Base-by-base conservation (phyloP, 2,888 invertebrate species). In the Caenorhabditis sp. region DNA sequence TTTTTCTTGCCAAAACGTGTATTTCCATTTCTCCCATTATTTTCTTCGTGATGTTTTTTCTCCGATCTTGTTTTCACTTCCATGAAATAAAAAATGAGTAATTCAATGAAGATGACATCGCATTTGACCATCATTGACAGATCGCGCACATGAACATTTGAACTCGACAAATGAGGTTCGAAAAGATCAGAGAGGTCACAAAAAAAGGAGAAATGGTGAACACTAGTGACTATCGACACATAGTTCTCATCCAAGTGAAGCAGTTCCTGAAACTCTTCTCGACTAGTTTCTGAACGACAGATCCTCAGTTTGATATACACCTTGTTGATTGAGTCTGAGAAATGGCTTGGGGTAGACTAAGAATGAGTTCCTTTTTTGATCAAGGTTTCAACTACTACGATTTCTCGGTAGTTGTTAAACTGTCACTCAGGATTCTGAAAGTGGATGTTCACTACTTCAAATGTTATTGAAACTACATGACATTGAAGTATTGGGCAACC, bases 1-100 rank as follows among this genome's bases (percentile, higher is more conserved):
- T 64, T 70, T 68, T 68, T 59, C 59, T 76, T 76, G 63, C 79
- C 63, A 35, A 47, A 47, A 69, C 61, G 51, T 63, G 54, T 70
- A 77, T 47, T 47, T 19, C 77, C 31, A 51, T 49, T 69, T 19
- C 38, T 68, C 26, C 49, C 16, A 31, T 58, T 28, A 49, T 63
- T 74, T 47, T 41, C 12, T 63, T 51, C 38, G 16, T 41, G 41
- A 54, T 49, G 49, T 74, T 63, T 54, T 56, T 35, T 47, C 26
- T 14, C 26, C 56, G 51, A 54, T 68, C 54, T 49, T 68, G 54
- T 54, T 54, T 54, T 35, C 41, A 54, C 28, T 69, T 54, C 41
- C 41, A 59, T 41, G 41, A 72, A 72, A 61, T 51, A 31, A 59
- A 35, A 28, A 38, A 49, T 66, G 35, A 66, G 66, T 49, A 66